Conservation (phyloP, 2,797 vertebrate species). For the Pelodytes ibericus region DNA sequence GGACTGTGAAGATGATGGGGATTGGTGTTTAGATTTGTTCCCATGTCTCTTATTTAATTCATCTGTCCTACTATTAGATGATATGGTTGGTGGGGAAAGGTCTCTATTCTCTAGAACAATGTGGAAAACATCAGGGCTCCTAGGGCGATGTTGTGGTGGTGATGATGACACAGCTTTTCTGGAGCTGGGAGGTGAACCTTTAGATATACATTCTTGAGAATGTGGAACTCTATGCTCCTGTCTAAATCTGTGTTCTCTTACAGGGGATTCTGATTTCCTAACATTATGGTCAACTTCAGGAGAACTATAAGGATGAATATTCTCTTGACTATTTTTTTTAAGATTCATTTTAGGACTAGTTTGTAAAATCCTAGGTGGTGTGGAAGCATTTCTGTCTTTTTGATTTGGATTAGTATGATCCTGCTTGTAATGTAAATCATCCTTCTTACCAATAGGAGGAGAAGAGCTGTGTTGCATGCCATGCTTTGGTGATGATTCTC, state of each 20-base stretch:
- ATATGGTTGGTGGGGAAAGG: neutral
- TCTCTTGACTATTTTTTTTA: neutral
- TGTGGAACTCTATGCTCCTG: neutral
- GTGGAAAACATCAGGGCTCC: neutral
- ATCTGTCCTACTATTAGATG: neutral
- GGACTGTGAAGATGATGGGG: constrained; percentile 10
- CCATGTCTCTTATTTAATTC: neutral
- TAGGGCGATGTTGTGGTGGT: constrained; percentile 4
- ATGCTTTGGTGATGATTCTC: neutral
- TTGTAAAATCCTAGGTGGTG: neutral
- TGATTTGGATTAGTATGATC: neutral
- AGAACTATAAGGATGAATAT: neutral
- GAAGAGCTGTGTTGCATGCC: neutral
- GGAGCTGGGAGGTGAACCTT: neutral
- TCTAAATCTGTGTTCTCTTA: neutral
- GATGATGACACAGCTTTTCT: constrained; percentile 11
- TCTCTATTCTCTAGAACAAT: neutral
- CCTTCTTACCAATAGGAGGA: neutral
- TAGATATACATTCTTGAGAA: neutral
- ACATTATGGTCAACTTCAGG: neutral
- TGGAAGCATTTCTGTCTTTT: neutral
- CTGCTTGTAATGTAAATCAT: constrained; percentile 5
- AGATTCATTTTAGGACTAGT: neutral
- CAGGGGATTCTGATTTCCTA: constrained; percentile 5
- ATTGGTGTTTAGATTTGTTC: neutral